A percentile compares a stretch with the other conserved stretches of the same genome.
Conservation (phyloP, 2,113 vertebrate species). For the Scalopus aquaticus region DNA sequence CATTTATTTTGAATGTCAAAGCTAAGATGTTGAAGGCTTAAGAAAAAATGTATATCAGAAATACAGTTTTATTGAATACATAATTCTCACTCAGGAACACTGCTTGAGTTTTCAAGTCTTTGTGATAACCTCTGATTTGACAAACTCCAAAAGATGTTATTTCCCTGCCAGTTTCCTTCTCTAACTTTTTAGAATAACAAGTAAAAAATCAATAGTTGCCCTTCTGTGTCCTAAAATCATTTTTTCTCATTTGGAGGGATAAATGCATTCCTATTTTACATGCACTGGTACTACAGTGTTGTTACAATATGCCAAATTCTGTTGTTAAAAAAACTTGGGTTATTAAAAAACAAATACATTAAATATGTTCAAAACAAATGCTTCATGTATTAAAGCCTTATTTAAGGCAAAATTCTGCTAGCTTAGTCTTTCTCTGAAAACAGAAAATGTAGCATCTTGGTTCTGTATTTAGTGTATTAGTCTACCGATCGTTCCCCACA, state of each 20-base stretch:
- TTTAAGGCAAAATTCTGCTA: background rate
- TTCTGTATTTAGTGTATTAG: background rate
- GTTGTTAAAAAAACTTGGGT: background rate
- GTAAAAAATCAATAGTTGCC: slow-evolving; percentile 66
- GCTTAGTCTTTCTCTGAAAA: background rate
- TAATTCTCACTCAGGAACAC: slow-evolving; percentile 40
- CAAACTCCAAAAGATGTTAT: slow-evolving; percentile 40
- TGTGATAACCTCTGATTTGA: slow-evolving; percentile 18
- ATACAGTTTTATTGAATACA: slow-evolving; percentile 18
- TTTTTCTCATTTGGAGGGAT: background rate
- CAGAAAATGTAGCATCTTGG: background rate
- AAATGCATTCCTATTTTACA: slow-evolving; percentile 19
- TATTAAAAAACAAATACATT: slow-evolving; percentile 6
- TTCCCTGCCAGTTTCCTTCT: slow-evolving; percentile 54
- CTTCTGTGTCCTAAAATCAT: slow-evolving; percentile 11
- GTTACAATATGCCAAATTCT: background rate
- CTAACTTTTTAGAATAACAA: slow-evolving; percentile 65
- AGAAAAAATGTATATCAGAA: background rate
- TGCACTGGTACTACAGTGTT: background rate
- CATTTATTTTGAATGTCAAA: slow-evolving; percentile 42
- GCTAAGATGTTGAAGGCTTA: slow-evolving; percentile 32
- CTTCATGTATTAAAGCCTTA: background rate
- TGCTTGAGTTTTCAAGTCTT: slow-evolving; percentile 32
- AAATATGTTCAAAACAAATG: background rate
- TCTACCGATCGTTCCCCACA: background rate